phyloP scores from a whole-genome alignment of 2,113 vertebrate species.

The Oncorhynchus gorbuscha region DNA sequence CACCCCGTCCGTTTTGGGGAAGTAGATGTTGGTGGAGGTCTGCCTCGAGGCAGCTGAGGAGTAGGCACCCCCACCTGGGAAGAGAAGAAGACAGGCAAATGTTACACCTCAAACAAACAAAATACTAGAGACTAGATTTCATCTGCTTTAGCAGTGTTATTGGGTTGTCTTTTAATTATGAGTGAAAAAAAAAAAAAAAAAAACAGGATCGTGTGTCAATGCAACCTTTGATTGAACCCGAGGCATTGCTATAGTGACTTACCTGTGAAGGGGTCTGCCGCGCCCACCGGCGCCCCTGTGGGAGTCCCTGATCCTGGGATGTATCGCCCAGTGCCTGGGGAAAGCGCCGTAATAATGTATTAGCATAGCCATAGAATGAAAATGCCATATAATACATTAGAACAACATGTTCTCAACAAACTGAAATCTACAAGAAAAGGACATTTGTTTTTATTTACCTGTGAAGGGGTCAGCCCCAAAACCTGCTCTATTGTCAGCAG shows the following conservation, averaged over 20 bases:
- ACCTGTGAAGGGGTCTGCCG: slow-evolving; percentile 88
- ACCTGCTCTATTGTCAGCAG: slow-evolving; percentile 31
- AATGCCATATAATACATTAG: neutral
- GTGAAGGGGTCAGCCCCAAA: slow-evolving; percentile 77
- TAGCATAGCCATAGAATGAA: too few species aligned
- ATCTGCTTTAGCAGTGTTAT: too few species aligned
- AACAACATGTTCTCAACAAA: too few species aligned
- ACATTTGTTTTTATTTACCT: slow-evolving; percentile 49
- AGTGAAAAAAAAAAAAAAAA: too few species aligned
- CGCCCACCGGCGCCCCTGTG: slow-evolving; percentile 51
- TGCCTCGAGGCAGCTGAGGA: slow-evolving; percentile 67
- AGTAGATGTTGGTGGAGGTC: slow-evolving; percentile 85
- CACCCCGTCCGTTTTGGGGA: slow-evolving; percentile 91
- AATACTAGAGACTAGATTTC: neutral
- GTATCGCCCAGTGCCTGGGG: slow-evolving; percentile 86
- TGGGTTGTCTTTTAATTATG: neutral
- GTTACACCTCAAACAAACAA: neutral
- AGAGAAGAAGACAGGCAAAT: neutral
- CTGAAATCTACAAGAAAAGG: neutral
- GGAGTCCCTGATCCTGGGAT: slow-evolving; percentile 80
- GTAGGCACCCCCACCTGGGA: slow-evolving; percentile 83
- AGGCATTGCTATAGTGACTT: neutral
- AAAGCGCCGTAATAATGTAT: neutral
- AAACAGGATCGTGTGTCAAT: too few species aligned
- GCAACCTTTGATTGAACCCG: neutral